A percentile compares a stretch with the other conserved stretches of the same genome.
Evolutionary conservation across 2,888 invertebrate species (phyloP).

Genomic region (Lasioglossum zephyrum): DNA sequence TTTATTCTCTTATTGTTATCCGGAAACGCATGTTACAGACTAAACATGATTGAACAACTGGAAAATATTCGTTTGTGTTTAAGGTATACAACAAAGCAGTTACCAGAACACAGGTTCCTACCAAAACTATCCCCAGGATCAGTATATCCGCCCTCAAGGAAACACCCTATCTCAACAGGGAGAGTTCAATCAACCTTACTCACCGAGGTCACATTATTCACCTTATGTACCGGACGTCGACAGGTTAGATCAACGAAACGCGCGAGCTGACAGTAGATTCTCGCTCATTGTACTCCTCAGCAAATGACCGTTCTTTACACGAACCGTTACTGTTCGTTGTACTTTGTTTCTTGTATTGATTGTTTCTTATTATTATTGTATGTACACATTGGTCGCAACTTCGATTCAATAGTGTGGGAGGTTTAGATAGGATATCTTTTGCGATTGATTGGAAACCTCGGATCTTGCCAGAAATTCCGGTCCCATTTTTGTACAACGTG

Average conservation of each 20-base stretch:
- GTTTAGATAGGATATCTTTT: not conserved
- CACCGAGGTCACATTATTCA: slow-evolving; percentile 84
- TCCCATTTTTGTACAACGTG: not conserved
- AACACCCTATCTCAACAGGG: slow-evolving; percentile 81
- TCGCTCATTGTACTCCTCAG: not conserved
- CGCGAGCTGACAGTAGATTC: not conserved
- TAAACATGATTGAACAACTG: not conserved
- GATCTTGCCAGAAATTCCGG: not conserved
- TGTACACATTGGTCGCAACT: too few relatives aligned
- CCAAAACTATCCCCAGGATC: slow-evolving; percentile 85
- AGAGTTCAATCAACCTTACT: slow-evolving; percentile 85
- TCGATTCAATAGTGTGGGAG: too few relatives aligned
- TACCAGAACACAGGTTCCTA: slow-evolving; percentile 84
- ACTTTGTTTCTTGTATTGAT: too few relatives aligned
- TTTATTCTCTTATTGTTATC: not conserved
- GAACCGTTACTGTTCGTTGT: not conserved
- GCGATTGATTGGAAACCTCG: too few relatives aligned
- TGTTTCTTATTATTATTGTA: too few relatives aligned
- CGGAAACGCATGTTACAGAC: not conserved
- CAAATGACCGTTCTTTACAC: not conserved
- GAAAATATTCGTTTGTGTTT: slow-evolving; percentile 41
- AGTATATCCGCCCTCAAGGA: slow-evolving; percentile 84
- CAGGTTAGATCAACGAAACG: slow-evolving; percentile 71
- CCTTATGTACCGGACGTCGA: slow-evolving; percentile 83
- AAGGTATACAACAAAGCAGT: slow-evolving; percentile 84